phyloP scores from a whole-genome alignment of 1,140 invertebrate species.

The Sarcophaga peregrina region DNA sequence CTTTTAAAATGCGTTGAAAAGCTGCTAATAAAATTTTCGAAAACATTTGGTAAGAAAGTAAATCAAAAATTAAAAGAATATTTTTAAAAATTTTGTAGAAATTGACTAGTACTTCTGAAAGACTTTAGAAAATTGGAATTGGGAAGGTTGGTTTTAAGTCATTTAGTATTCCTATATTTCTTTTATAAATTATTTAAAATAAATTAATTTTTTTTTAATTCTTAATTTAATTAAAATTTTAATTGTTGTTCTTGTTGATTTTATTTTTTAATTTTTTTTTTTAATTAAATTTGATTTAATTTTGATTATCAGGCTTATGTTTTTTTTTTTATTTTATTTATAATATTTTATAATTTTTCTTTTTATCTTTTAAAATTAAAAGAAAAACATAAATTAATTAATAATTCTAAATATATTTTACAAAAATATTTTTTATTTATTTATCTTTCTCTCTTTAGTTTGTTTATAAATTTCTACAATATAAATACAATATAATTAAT shows the following conservation, averaged over 20 bases:
- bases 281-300: constrained; percentile 66
- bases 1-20: too few relatives aligned
- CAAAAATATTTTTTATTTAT: constrained; percentile 19
- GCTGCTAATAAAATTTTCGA: too few relatives aligned
- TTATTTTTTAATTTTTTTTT: constrained; percentile 40
- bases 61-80: too few relatives aligned
- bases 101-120: too few relatives aligned
- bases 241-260: constrained; percentile 12
- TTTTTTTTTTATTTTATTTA: constrained; percentile 1
- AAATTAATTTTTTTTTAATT: neutral
- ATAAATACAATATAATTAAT: neutral
- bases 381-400: neutral
- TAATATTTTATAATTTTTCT: neutral
- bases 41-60: too few relatives aligned
- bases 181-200: too few relatives aligned
- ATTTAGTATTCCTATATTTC: too few relatives aligned
- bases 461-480: neutral
- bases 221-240: constrained; percentile 2
- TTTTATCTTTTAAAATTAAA: neutral
- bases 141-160: too few relatives aligned
- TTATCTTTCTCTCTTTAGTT: constrained; percentile 30
- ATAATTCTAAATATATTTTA: neutral
- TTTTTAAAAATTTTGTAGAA: too few relatives aligned
- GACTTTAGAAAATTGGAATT: too few relatives aligned
- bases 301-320: constrained; percentile 63